Percentiles rank a stretch among this genome's conserved stretches.
Conservation (phyloP, 2,113 vertebrate species). For the Patagioenas fasciata region DNA sequence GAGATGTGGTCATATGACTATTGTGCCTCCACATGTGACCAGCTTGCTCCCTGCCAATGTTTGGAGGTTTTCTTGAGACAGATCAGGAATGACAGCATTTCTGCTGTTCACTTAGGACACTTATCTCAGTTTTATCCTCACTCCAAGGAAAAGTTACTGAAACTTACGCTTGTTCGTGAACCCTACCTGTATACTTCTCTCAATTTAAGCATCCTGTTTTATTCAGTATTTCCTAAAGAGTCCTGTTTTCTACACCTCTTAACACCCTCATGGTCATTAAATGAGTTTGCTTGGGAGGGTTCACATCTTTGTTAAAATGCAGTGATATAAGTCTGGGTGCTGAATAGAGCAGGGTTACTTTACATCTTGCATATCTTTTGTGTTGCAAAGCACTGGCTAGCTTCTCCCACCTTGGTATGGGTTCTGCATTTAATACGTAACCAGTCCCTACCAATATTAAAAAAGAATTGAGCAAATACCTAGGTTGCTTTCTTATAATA, state of each 20-base stretch:
- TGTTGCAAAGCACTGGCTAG: not conserved
- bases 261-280: not conserved
- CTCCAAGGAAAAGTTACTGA: not conserved
- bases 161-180: not conserved
- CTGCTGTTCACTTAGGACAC: not conserved
- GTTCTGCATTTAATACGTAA: not conserved
- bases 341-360: not conserved
- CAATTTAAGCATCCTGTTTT: not conserved
- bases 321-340: not conserved
- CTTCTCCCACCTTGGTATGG: not conserved
- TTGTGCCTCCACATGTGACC: rapidly evolving
- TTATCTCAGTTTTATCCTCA: not conserved
- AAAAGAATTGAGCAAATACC: not conserved
- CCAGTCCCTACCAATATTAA: not conserved
- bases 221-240: not conserved
- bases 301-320: not conserved
- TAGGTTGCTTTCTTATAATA: not conserved
- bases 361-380: not conserved
- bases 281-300: not conserved
- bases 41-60: not conserved
- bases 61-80: not conserved
- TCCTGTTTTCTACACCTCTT: not conserved
- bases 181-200: rapidly evolving
- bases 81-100: not conserved
- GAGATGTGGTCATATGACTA: not conserved